Conservation (phyloP, 2,797 vertebrate species). For the Mormyrops attenuatus region DNA sequence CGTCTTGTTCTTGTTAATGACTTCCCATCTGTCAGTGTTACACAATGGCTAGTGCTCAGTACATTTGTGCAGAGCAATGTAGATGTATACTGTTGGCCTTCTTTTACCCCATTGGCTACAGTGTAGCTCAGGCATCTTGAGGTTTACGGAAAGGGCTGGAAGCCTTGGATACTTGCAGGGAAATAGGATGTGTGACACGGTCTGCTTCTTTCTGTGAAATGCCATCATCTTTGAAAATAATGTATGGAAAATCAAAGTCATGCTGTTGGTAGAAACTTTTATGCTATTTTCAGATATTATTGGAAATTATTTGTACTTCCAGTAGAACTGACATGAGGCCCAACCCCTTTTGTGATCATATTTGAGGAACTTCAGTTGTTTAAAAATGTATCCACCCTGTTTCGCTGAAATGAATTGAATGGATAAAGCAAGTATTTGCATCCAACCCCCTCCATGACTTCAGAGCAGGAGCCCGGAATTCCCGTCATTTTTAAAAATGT, state of each 20-base stretch:
- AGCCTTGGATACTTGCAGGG: neutral
- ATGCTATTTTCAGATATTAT: neutral
- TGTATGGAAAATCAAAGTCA: neutral
- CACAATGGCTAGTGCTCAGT: neutral
- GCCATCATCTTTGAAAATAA: neutral
- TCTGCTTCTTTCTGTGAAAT: neutral
- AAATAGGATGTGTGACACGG: neutral
- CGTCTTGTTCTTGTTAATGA: neutral
- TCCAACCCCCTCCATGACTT: neutral
- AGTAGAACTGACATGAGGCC: neutral
- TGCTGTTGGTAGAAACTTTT: neutral
- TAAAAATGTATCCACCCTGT: neutral
- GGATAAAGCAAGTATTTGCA: neutral
- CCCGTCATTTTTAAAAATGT: neutral
- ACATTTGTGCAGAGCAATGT: neutral
- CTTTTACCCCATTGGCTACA: neutral
- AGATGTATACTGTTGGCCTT: neutral
- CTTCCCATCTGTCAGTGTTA: neutral
- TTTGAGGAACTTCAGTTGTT: neutral
- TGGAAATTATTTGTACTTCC: neutral
- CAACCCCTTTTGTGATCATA: neutral
- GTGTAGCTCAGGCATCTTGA: neutral
- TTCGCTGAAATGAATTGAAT: neutral
- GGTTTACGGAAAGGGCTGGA: neutral
- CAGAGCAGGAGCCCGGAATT: slow-evolving; percentile 9